Evolutionary conservation across 2,113 vertebrate species (phyloP).

Genomic region (Gobiocypris rarus): DNA sequence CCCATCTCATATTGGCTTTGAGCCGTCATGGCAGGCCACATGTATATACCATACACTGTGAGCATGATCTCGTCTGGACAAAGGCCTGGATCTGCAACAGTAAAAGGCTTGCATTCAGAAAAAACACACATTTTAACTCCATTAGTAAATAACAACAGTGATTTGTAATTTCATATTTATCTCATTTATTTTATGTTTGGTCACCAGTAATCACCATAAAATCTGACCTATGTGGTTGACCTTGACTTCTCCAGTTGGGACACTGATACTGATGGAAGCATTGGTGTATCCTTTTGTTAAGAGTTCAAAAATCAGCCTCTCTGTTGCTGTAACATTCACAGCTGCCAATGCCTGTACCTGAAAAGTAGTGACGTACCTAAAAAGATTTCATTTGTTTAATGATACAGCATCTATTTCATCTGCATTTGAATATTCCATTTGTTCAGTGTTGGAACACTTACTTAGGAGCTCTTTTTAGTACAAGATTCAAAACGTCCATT

Average conservation of each 20-base stretch:
- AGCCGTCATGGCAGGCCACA: conserved; percentile 66
- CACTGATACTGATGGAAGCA: conserved; percentile 54
- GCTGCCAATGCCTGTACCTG: conserved; percentile 60
- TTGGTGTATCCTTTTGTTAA: conserved; percentile 58
- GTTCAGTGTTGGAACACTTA: conserved; percentile 11
- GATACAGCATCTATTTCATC: neutral
- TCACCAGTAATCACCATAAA: neutral
- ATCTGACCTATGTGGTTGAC: conserved; percentile 61
- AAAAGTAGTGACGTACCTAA: conserved; percentile 69
- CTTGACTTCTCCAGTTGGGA: conserved; percentile 42
- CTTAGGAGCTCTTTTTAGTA: conserved; percentile 18
- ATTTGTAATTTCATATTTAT: too few relatives aligned
- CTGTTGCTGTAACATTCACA: conserved; percentile 30
- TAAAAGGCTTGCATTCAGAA: neutral
- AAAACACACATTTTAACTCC: neutral
- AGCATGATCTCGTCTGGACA: conserved; percentile 65
- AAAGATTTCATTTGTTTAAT: neutral
- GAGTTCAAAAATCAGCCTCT: conserved; percentile 43
- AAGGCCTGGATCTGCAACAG: conserved; percentile 63
- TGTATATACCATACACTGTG: conserved; percentile 69
- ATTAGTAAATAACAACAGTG: too few relatives aligned
- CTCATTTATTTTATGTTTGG: too few relatives aligned
- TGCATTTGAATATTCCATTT: neutral
- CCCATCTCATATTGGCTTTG: conserved; percentile 57
- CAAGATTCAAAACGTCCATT: conserved; percentile 42